phyloP scores from a whole-genome alignment of 2,113 vertebrate genomes.

The Salvelinus alpinus region DNA sequence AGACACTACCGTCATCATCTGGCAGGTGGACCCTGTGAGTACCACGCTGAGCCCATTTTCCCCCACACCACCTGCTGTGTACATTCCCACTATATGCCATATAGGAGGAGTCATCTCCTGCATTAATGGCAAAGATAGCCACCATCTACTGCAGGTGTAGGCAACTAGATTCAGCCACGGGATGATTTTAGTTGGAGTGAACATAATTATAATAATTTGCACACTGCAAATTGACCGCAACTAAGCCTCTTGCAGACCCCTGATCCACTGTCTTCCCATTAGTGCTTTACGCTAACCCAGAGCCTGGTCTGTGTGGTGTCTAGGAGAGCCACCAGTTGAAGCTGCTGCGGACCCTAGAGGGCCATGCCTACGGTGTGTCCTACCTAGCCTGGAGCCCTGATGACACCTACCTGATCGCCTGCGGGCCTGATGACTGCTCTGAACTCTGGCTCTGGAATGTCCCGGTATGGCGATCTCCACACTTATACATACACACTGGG shows the following conservation, averaged over 20 bases:
- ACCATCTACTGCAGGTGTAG: conserved; percentile 62
- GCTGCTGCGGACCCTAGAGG: conserved; percentile 93
- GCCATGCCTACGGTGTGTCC: conserved; percentile 95
- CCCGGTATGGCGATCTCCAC: conserved; percentile 75
- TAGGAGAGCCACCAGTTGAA: conserved; percentile 97
- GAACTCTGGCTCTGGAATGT: conserved; percentile 99
- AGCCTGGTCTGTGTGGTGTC: conserved; percentile 1
- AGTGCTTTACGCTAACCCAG: neutral
- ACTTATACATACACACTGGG: no score
- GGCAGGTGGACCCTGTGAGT: conserved; percentile 98
- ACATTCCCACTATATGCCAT: no score
- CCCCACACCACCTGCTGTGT: no score
- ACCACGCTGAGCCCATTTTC: neutral
- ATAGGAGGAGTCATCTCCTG: neutral
- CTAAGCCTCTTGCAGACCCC: no score
- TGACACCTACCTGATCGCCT: conserved; percentile 95
- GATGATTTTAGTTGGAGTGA: no score
- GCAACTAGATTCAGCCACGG: no score
- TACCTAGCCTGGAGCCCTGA: conserved; percentile 99
- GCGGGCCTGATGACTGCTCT: conserved; percentile 98
- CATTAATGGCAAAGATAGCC: no score
- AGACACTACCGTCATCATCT: conserved; percentile 98
- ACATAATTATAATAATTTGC: no score
- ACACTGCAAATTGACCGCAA: no score
- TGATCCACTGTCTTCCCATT: neutral